phyloP scores from a whole-genome alignment of 2,113 vertebrate species.

The Casuarius casuarius region DNA sequence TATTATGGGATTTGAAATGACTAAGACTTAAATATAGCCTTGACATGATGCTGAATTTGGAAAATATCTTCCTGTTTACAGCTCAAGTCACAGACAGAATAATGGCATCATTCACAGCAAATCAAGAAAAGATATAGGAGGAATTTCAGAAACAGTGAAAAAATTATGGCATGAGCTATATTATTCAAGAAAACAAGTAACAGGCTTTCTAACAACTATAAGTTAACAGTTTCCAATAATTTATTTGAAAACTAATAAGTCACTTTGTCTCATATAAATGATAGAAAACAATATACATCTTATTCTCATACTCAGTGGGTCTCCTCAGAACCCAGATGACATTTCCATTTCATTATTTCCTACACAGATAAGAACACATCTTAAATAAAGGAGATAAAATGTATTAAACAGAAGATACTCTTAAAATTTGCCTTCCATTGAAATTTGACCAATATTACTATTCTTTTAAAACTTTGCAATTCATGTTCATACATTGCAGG shows the following conservation, averaged over 20 bases:
- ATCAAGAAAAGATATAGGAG: neutral
- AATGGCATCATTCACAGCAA: slow-evolving; percentile 43
- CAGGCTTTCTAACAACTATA: neutral
- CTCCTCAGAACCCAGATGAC: neutral
- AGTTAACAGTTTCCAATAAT: neutral
- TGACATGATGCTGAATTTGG: slow-evolving; percentile 1
- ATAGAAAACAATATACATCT: neutral
- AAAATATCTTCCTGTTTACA: slow-evolving; percentile 50
- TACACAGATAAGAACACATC: neutral
- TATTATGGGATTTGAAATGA: neutral
- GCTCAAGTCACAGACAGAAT: neutral
- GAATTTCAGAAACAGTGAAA: slow-evolving; percentile 4
- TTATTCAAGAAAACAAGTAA: neutral
- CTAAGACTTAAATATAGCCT: slow-evolving; percentile 12
- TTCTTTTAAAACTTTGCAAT: neutral
- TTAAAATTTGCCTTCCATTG: neutral
- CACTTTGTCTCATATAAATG: neutral
- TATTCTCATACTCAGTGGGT: neutral
- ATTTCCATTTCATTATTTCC: neutral
- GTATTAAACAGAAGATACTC: neutral
- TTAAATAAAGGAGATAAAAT: neutral
- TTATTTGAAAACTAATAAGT: neutral
- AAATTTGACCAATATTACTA: neutral
- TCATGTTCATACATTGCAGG: neutral
- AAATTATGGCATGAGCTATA: neutral